Evolutionary conservation across 1,140 invertebrate species (phyloP), one percentile per base, ranked within the genome.

Genomic region (Heliothis virescens): DNA sequence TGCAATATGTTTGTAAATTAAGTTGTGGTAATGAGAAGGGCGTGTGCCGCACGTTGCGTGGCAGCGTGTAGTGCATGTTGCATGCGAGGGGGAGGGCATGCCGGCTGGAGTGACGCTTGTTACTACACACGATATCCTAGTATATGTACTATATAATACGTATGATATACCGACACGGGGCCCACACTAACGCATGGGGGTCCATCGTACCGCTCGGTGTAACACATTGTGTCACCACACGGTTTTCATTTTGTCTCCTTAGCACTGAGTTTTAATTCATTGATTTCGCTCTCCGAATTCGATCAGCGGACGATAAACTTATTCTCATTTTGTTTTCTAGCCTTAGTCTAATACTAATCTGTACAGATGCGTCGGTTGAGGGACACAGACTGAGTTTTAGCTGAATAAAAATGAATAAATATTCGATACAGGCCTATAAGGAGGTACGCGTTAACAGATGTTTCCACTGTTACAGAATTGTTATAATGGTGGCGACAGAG

Each of bases 71-170:
- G n/a, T 41, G 48, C 57, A 26, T 21, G 57, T 59, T 59, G 62
- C 16, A 3, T n/a, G 34, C 48, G 18, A n/a, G n/a, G n/a, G n/a
- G n/a, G n/a, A n/a, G 34, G 16, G 34, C 48, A n/a, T 57, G 53
- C 18, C 18, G 53, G n/a, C n/a, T 57, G 53, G 55, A 48, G 29
- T 60, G 62, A 75, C 72, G 52, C 62, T 78, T 78, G 15, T 78
- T 78, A 67, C 55, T 78, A 47, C 57, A 67, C 63, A 76, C 48
- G n/a, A 1, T 50, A 50, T 74, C 60, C 62, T 62, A 75, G 55
- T 75, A 75, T 76, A 65, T 76, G 48, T 76, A 65, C 13, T 76
- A 76, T 76, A 34, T 75, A 53, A 65, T 76, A 76, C 47, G 26
- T 60, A 76, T 65, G 11, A 52, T 65, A 53, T 76, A 29, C 57